These are phyloP conservation scores for Antheraea pernyi DNA, from an alignment of 1,140 invertebrate species.

Conservation along the genomic window DNA sequence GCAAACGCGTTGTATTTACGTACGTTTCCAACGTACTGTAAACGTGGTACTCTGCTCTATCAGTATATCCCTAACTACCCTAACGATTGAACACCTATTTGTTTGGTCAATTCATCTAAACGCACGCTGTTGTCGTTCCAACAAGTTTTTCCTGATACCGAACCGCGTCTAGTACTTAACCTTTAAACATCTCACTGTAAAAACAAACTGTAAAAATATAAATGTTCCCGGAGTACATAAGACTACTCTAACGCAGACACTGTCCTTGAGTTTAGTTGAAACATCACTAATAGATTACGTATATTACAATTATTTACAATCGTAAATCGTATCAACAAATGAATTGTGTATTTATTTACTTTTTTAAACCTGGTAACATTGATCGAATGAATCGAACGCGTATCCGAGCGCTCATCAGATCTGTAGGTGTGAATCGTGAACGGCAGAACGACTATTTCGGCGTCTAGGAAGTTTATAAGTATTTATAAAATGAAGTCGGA, in stretches of 20 bases:
- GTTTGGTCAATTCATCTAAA: constrained; percentile 7
- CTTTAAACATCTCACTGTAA: constrained; percentile 11
- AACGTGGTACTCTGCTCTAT: background rate
- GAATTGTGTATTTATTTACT: constrained; percentile 41
- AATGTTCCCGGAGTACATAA: background rate
- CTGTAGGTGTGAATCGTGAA: constrained; percentile 33
- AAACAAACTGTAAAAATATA: constrained; percentile 15
- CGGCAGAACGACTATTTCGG: constrained; percentile 33
- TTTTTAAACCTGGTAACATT: constrained; percentile 51
- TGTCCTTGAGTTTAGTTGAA: constrained; percentile 36
- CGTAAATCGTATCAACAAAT: constrained; percentile 55
- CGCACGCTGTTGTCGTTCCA: constrained; percentile 16
- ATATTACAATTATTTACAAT: constrained; percentile 59
- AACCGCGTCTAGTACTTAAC: constrained; percentile 1
- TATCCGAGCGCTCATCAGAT: background rate
- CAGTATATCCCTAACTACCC: background rate
- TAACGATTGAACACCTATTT: background rate
- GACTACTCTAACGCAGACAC: constrained; percentile 14
- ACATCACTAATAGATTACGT: constrained; percentile 38
- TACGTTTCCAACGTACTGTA: background rate
- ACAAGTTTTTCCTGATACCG: constrained; percentile 11
- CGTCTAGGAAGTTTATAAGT: constrained; percentile 35
- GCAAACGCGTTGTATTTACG: background rate
- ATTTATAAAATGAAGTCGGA: constrained; percentile 31
- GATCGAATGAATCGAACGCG: constrained; percentile 31